These are phyloP conservation scores for Sceloporus undulatus DNA, from an alignment of 2,113 vertebrate genomes.

Conservation along the genomic window DNA sequence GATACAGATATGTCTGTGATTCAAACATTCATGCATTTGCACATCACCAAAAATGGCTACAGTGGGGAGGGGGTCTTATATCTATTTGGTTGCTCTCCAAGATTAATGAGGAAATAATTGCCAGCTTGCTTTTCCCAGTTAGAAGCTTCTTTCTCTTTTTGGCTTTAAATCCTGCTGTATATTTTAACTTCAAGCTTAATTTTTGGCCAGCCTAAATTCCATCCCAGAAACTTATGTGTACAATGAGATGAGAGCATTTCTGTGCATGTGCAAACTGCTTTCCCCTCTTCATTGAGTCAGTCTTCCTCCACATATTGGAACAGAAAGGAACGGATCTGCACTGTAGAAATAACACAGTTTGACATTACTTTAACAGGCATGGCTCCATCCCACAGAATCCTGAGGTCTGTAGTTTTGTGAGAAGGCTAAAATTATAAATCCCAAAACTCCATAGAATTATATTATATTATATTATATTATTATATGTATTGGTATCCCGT, in stretches of 20 bases:
- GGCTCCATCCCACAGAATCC: no score
- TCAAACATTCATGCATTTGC: neutral
- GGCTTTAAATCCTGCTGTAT: neutral
- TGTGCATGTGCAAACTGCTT: neutral
- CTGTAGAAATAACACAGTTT: no score
- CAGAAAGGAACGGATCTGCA: no score
- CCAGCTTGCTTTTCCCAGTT: neutral
- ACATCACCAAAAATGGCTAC: neutral
- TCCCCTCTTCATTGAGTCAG: neutral
- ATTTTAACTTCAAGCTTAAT: neutral
- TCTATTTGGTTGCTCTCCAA: neutral
- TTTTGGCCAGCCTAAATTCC: neutral
- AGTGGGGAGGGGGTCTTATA: no score
- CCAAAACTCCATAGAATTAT: no score
- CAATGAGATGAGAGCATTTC: neutral
- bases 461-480: no score
- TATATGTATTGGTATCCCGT: no score
- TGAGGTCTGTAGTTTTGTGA: no score
- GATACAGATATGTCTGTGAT: neutral
- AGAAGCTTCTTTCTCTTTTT: neutral
- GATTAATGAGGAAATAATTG: neutral
- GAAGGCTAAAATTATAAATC: no score
- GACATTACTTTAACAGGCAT: no score
- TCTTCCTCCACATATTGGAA: neutral
- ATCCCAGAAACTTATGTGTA: neutral